Conservation (phyloP, 2,797 vertebrate species). For the Scyliorhinus canicula region DNA sequence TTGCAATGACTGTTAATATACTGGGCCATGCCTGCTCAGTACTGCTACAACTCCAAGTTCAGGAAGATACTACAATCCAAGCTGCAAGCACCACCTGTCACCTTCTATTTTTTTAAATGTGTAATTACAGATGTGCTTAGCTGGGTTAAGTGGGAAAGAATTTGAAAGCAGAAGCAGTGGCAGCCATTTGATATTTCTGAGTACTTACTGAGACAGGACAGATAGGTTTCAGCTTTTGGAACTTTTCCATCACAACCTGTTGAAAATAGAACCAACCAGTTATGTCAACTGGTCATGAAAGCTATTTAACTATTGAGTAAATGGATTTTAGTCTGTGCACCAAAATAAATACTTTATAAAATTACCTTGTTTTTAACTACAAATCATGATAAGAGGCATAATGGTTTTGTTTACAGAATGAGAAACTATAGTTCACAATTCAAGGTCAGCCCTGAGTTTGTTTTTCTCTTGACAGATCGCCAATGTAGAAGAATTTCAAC, state of each 20-base stretch:
- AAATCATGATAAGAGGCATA: not conserved
- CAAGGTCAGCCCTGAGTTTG: not conserved
- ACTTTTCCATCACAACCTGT: not conserved
- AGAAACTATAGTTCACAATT: not conserved
- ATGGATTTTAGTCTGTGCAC: not conserved
- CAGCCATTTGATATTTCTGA: slow-evolving; percentile 3
- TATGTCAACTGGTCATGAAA: not conserved
- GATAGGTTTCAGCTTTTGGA: slow-evolving; percentile 27
- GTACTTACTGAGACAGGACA: not conserved
- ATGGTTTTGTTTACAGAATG: not conserved
- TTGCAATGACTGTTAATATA: not conserved
- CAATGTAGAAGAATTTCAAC: not conserved
- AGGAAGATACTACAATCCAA: not conserved
- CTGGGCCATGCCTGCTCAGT: not conserved
- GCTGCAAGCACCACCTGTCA: not conserved
- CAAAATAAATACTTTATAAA: not conserved
- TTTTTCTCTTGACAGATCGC: not conserved
- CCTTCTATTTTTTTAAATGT: not conserved
- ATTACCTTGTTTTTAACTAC: no score
- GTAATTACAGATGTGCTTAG: not conserved
- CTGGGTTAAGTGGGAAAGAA: not conserved
- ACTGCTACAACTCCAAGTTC: not conserved
- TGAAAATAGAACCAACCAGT: not conserved
- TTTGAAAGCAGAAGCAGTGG: not conserved
- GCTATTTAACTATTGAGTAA: not conserved